Percentiles rank a stretch among this genome's conserved stretches.
These are phyloP conservation scores for Papilio protenor DNA, from an alignment of 2,888 invertebrate species.

Conservation along the genomic window DNA sequence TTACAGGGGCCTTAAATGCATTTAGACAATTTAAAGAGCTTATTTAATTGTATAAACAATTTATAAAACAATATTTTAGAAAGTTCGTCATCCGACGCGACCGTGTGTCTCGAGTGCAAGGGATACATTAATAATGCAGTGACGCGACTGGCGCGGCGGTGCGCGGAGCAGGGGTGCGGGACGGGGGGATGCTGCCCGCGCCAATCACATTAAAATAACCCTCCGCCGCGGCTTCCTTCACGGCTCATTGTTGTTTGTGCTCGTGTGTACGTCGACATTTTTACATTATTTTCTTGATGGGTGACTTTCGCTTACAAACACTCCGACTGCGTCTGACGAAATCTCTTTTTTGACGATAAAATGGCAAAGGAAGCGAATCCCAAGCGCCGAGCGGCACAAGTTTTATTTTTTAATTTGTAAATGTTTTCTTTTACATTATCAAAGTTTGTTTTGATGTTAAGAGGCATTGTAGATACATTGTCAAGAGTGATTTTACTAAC, in stretches of 20 bases:
- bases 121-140: constrained; percentile 80
- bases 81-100: constrained; percentile 43
- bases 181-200: constrained; percentile 60
- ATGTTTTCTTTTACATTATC: constrained; percentile 14
- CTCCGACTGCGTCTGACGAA: constrained; percentile 28
- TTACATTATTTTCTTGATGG: constrained; percentile 44
- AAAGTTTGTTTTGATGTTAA: not conserved
- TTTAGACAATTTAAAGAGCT: not conserved
- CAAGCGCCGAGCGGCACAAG: not conserved
- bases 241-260: constrained; percentile 55
- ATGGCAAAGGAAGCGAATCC: constrained; percentile 18
- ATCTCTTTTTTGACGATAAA: constrained; percentile 29
- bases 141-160: constrained; percentile 66
- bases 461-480: too few relatives aligned
- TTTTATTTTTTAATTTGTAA: constrained; percentile 28
- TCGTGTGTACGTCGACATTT: constrained; percentile 50
- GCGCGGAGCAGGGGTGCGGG: constrained; percentile 48
- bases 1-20: not conserved
- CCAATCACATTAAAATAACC: constrained; percentile 81
- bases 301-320: constrained; percentile 39
- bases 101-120: constrained; percentile 57
- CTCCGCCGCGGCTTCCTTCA: constrained; percentile 55
- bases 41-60: not conserved
- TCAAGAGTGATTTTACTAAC: too few relatives aligned
- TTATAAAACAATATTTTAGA: not conserved